Percentiles rank a stretch among this genome's conserved stretches.
These are phyloP conservation scores for Canis aureus DNA, from an alignment of 2,113 vertebrate genomes.

Conservation along the genomic window DNA sequence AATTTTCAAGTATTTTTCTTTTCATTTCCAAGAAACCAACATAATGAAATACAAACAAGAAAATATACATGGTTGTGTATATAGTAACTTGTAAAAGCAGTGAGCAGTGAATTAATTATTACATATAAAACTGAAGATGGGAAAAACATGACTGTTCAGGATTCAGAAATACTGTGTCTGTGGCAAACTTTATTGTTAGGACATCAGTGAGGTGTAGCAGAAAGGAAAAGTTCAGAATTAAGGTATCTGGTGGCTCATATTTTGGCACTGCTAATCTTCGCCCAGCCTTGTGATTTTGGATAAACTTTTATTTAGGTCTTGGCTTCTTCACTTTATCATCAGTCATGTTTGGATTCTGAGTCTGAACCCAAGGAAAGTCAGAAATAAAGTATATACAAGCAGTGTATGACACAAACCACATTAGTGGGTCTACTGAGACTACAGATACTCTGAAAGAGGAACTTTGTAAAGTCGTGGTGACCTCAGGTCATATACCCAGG, in stretches of 20 bases:
- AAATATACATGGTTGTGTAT: not conserved
- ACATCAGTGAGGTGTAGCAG: not conserved
- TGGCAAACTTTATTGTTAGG: not conserved
- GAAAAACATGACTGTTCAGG: not conserved
- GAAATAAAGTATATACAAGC: not conserved
- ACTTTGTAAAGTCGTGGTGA: not conserved
- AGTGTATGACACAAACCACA: not conserved
- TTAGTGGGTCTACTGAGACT: not conserved
- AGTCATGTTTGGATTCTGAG: not conserved
- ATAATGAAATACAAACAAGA: constrained; percentile 45
- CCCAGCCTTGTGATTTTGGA: constrained; percentile 39
- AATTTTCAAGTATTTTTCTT: not conserved
- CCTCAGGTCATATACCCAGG: not conserved
- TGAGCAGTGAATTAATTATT: not conserved
- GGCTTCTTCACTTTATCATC: not conserved
- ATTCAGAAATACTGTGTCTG: not conserved
- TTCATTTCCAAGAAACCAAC: not conserved
- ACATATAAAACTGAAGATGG: not conserved
- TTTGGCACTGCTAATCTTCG: constrained; percentile 40
- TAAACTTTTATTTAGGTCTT: not conserved
- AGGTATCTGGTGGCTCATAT: not conserved
- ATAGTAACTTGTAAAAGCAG: not conserved
- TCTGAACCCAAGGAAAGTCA: constrained; percentile 15
- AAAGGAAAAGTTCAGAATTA: not conserved
- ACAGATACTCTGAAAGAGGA: not conserved